Evolutionary conservation across 2,888 invertebrate species (phyloP), one percentile per base, ranked within the genome.

Genomic region (Coenonympha arcania): DNA sequence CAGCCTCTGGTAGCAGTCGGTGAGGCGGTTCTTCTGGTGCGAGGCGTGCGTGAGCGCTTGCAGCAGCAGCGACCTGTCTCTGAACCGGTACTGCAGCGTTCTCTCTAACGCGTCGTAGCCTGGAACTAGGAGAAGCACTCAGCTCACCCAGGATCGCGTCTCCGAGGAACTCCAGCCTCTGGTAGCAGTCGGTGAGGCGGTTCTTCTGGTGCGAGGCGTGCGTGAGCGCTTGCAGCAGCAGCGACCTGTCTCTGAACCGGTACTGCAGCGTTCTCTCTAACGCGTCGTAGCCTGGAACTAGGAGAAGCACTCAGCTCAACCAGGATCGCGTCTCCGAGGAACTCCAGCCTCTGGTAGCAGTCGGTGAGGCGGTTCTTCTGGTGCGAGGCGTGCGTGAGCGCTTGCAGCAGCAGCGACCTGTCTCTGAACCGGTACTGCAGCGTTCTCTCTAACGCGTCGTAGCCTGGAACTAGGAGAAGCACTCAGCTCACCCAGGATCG

Each of bases 11-110:
- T 99, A 99, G 79, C 99, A 99, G 79, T 99, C 99, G 0, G 99
- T 99, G 18, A 99, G 87, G 1, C 92, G 89, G 81, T 99, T 99
- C 43, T 93, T 93, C 56, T 94, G 94, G 73, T 98, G 99, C 0
- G 98, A 98, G 1, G 99, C 98, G 87, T 99, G 99, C 0, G 99
- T 99, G 76, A 99, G 91, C 2, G 98, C 96, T 86, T 99, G 99
- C 2, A 99, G 88, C 3, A 99, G 88, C 69, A 98, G 95, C 6
- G n/a, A n/a, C n/a, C n/a, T n/a, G n/a, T n/a, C n/a, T 98, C 9
- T n/a, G 4, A 36, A 36, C n/a, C 11, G 26, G 6, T 11, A 42
- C 6, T 3, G 40, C 24, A 41, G 6, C n/a, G 20, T 11, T 28
- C 9, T 24, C 69, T 96, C 94, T 62, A 99, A 90, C 16, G 88